Conservation (phyloP, 2,888 invertebrate species). For the Geotrupes spiniger region DNA sequence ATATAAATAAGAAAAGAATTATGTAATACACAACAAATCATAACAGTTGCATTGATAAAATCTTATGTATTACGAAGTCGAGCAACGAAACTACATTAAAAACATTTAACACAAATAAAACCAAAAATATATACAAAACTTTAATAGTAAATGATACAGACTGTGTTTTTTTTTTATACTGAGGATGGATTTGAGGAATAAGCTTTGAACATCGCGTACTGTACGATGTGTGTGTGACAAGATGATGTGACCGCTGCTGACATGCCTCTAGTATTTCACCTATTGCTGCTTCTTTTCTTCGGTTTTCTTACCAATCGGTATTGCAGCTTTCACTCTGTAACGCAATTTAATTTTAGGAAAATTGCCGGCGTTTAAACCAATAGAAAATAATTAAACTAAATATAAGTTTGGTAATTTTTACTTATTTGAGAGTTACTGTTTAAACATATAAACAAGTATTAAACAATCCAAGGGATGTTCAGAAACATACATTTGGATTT, state of each 20-base stretch:
- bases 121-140: slow-evolving; percentile 30
- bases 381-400: no score
- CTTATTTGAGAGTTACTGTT: no score
- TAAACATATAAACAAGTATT: no score
- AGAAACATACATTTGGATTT: no score
- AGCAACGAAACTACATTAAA: slow-evolving; percentile 24
- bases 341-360: slow-evolving; percentile 30
- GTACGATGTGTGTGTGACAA: slow-evolving; percentile 20
- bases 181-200: slow-evolving; percentile 27
- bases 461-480: no score
- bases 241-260: slow-evolving; percentile 16
- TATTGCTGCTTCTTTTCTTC: slow-evolving; percentile 86
- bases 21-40: slow-evolving; percentile 23
- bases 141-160: slow-evolving; percentile 30
- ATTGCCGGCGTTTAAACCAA: no score
- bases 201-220: slow-evolving; percentile 22
- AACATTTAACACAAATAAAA: slow-evolving; percentile 33
- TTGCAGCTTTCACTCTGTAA: slow-evolving; percentile 80
- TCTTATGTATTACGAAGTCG: slow-evolving; percentile 34
- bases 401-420: no score
- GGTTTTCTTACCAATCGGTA: slow-evolving; percentile 83
- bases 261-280: slow-evolving; percentile 34
- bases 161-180: slow-evolving; percentile 24
- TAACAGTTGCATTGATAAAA: slow-evolving; percentile 31
- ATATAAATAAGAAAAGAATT: slow-evolving; percentile 28